Evolutionary conservation across 2,113 vertebrate genomes (phyloP), one percentile per base, ranked within the genome.

Genomic region (Tor tambroides): DNA sequence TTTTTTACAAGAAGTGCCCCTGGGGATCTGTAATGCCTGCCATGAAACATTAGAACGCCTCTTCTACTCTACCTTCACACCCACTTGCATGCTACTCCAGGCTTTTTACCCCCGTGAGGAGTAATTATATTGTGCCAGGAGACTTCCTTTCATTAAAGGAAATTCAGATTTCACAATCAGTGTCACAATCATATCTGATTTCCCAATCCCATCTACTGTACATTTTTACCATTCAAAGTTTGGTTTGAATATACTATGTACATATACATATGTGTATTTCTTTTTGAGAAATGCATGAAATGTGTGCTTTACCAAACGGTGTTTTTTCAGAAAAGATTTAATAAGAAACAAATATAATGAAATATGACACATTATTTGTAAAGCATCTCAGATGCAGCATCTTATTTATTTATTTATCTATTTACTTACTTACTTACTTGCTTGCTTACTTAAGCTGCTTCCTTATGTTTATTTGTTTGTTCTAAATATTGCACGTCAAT

Each of bases 21-120:
- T 83, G 59, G 61, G 80, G 38, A 83, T 49, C 26, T 83, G 35
- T 83, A 30, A 43, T 69, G 8, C 41, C 17, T 83, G 61, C 63
- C 80, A 67, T 63, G 78, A 80, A 80, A 26, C 56, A 41, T 80
- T 63, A 41, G 23, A 80, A 61, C 23, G 56, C 78, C 54, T 80
- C 80, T 46, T 81, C 56, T 65, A 43, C 61, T 61, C 32, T 83
- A 26, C 41, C 26, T 83, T n/a, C 19, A 46, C 61, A 69, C 80
- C 80, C 80, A 83, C 80, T 80, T 0, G 0, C 28, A 28, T 67
- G 15, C 49, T 83, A 67, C 80, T 69, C 26, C 80, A 83, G 80
- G 61, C 80, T 83, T 63, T 59, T 49, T 32, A 49, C 41, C 41
- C 61, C 17, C 3, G 3, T 69, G 38, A 63, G 80, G 19, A 69